Conservation (phyloP, 1,140 invertebrate genomes). For the Agrilus planipennis region DNA sequence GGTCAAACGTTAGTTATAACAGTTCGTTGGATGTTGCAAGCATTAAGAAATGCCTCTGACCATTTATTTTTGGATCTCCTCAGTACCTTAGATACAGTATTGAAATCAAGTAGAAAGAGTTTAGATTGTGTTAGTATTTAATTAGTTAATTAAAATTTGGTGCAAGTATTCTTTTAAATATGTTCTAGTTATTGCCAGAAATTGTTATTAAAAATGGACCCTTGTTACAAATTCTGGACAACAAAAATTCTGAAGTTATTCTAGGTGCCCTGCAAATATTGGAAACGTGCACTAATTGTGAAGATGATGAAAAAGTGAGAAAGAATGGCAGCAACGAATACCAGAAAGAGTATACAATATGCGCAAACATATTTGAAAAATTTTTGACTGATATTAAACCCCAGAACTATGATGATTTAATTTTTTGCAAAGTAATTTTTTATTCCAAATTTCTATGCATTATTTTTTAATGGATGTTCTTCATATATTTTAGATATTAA, state of each 20-base stretch:
- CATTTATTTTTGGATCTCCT: constrained; percentile 1
- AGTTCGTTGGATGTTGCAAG: constrained; percentile 33
- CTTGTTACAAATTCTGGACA: constrained; percentile 5
- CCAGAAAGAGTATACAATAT: constrained; percentile 12
- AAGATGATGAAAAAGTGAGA: background rate
- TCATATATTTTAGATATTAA: constrained; percentile 16
- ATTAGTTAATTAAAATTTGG: background rate
- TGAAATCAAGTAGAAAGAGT: no score
- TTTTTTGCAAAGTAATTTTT: constrained; percentile 14
- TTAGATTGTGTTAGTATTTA: no score
- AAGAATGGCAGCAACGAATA: no score
- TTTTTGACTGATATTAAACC: constrained; percentile 9
- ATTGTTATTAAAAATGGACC: constrained; percentile 7
- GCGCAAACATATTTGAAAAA: constrained; percentile 16
- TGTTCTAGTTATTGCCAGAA: constrained; percentile 9
- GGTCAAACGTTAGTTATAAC: constrained; percentile 29
- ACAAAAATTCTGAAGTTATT: constrained; percentile 9
- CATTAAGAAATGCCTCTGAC: constrained; percentile 22
- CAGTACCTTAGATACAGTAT: no score
- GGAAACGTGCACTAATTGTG: constrained; percentile 16
- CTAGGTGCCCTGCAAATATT: constrained; percentile 19
- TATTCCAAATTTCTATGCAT: background rate
- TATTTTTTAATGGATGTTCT: background rate
- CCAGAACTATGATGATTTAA: constrained; percentile 9
- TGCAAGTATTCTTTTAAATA: background rate